phyloP scores from a whole-genome alignment of 2,113 vertebrate species.

The Eolophus roseicapilla region DNA sequence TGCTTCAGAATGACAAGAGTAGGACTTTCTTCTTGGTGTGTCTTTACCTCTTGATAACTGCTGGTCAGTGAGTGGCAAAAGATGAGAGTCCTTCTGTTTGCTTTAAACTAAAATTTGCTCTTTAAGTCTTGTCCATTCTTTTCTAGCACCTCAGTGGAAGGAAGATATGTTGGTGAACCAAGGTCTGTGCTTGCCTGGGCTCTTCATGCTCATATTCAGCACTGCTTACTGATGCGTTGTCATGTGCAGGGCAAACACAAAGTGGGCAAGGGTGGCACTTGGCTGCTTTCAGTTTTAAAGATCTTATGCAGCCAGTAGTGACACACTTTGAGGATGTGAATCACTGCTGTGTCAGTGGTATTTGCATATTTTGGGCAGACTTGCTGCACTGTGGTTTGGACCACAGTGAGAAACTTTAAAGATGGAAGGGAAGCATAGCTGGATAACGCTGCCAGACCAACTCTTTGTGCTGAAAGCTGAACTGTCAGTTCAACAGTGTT shows the following conservation, averaged over 20 bases:
- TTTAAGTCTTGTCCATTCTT: neutral
- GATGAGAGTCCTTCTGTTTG: neutral
- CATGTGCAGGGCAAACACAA: fast-evolving
- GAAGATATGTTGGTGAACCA: neutral
- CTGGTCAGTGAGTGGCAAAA: neutral
- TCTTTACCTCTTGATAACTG: neutral
- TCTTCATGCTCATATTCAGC: fast-evolving
- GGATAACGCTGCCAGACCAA: neutral
- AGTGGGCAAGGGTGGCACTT: neutral
- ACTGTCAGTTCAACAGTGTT: neutral
- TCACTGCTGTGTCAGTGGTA: neutral
- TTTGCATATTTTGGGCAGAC: neutral
- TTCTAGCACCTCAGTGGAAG: neutral
- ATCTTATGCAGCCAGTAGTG: neutral
- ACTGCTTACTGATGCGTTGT: too few species aligned
- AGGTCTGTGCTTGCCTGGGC: neutral
- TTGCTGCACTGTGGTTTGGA: neutral
- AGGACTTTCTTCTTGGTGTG: neutral
- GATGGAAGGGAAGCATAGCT: neutral
- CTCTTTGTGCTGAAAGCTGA: neutral
- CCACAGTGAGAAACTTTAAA: neutral
- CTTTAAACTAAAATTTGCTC: neutral
- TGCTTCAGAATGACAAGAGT: neutral
- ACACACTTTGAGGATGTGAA: neutral
- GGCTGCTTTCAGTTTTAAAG: neutral